These are phyloP conservation scores for Xiphorhynchus elegans DNA, from an alignment of 2,113 vertebrate genomes.

Conservation along the genomic window DNA sequence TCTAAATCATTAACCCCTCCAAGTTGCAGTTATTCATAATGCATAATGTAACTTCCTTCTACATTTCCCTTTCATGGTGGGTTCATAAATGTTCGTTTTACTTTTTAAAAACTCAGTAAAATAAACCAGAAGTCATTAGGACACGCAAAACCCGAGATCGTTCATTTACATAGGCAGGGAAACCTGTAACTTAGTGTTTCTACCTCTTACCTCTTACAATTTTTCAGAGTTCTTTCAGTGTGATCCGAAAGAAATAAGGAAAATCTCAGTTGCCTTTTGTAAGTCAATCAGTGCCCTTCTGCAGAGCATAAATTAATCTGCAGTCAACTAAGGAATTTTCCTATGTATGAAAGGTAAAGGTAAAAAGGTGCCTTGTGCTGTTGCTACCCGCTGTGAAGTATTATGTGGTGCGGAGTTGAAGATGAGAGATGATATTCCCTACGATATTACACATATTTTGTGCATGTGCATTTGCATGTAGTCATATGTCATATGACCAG, in stretches of 20 bases:
- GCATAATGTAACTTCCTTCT: slow-evolving; percentile 7
- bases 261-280: not conserved
- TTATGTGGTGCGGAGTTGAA: not conserved
- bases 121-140: not conserved
- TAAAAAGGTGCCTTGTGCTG: not conserved
- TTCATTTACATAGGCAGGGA: not conserved
- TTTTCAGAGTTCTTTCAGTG: not conserved
- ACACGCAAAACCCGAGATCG: not conserved
- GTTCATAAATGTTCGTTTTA: slow-evolving; percentile 14
- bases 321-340: not conserved
- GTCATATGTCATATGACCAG: not conserved
- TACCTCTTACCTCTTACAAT: too few species aligned
- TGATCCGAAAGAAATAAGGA: not conserved
- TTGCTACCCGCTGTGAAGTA: not conserved
- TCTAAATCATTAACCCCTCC: slow-evolving; percentile 58
- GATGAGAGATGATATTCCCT: not conserved
- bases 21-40: slow-evolving; percentile 26
- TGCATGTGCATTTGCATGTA: not conserved
- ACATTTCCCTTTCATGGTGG: not conserved
- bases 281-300: not conserved
- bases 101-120: slow-evolving; percentile 25
- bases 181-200: not conserved
- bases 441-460: not conserved
- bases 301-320: not conserved
- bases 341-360: not conserved